Percentiles rank a stretch among this genome's conserved stretches.
Evolutionary conservation across 2,797 vertebrate species (phyloP).

Genomic region (Mus caroli): DNA sequence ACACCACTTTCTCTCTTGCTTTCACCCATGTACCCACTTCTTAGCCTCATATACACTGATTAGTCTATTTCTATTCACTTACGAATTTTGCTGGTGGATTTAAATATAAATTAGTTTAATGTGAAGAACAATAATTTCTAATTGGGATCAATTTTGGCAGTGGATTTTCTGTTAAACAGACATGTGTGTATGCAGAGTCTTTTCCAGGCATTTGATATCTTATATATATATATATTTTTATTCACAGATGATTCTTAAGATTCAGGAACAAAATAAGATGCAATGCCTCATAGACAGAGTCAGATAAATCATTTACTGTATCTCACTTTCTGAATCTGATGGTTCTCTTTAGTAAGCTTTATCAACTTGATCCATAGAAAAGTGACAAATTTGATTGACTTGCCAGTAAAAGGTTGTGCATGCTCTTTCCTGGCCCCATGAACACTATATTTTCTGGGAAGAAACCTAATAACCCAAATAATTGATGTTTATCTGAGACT

Average conservation of each 20-base stretch:
- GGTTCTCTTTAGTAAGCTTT: neutral
- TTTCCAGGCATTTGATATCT: neutral
- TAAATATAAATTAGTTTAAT: neutral
- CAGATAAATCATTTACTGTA: neutral
- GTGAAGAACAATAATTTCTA: conserved; percentile 40
- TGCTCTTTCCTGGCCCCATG: neutral
- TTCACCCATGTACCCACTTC: rapidly evolving
- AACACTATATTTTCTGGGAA: conserved; percentile 27
- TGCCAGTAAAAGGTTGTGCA: neutral
- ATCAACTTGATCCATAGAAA: conserved; percentile 22
- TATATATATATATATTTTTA: neutral
- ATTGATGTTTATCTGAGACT: neutral
- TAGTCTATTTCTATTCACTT: neutral
- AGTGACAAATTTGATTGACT: neutral
- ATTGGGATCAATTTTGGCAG: conserved; percentile 30
- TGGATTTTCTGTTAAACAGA: conserved; percentile 6
- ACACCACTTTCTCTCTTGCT: rapidly evolving
- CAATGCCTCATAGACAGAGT: neutral
- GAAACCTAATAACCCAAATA: neutral
- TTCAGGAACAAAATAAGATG: neutral
- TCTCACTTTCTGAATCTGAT: neutral
- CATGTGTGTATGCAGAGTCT: neutral
- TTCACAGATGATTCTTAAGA: neutral
- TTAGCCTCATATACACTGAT: neutral
- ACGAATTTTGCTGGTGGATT: too few relatives aligned